A percentile compares a stretch with the other conserved stretches of the same genome.
phyloP scores from a whole-genome alignment of 2,888 invertebrate species.

The Petrolisthes manimaculis region DNA sequence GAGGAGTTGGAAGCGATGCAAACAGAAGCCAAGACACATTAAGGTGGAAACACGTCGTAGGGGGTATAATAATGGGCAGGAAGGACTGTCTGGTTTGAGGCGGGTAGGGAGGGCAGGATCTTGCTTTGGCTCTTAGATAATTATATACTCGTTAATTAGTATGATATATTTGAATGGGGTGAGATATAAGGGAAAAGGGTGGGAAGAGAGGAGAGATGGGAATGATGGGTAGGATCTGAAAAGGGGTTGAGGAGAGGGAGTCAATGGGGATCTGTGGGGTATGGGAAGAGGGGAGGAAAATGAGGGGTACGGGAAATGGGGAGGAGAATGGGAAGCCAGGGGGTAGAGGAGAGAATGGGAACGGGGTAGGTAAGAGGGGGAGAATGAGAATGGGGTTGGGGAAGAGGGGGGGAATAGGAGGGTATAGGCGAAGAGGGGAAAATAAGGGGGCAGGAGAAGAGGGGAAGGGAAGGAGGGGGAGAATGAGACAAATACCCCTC shows the following conservation, averaged over 20 bases:
- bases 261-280: background rate
- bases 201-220: background rate
- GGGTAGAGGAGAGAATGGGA: background rate
- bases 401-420: background rate
- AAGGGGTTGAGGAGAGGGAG: background rate
- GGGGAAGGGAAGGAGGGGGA: conserved; percentile 7
- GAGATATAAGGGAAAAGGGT: too few species aligned
- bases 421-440: background rate
- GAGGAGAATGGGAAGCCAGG: background rate
- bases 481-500: background rate
- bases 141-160: too few species aligned
- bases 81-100: too few species aligned
- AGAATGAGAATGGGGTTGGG: background rate
- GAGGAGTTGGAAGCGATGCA: too few species aligned
- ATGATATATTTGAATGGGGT: too few species aligned
- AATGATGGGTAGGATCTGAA: background rate
- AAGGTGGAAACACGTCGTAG: too few species aligned
- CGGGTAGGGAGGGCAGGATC: too few species aligned
- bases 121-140: too few species aligned
- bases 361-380: background rate
- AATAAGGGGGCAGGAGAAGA: background rate
- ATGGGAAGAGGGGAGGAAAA: background rate
- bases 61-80: too few species aligned
- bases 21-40: too few species aligned
- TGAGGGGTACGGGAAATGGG: background rate